A percentile compares a stretch with the other conserved stretches of the same genome.
Evolutionary conservation across 2,888 invertebrate species (phyloP).

Genomic region (Theodoxus fluviatilis): DNA sequence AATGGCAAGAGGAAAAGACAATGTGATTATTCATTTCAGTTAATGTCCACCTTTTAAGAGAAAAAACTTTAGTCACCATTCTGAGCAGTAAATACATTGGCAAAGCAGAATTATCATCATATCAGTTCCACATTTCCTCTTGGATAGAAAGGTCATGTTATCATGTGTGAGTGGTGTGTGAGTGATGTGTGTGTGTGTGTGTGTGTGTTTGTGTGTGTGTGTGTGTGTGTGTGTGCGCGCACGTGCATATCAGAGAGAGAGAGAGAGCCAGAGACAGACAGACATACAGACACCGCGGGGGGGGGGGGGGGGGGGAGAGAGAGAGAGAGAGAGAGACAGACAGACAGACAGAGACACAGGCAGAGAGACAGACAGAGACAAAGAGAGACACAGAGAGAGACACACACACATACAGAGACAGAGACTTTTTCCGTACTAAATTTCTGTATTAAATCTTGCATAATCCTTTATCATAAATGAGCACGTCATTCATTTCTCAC

Average conservation of each 20-base stretch:
- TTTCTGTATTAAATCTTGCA: too few relatives aligned
- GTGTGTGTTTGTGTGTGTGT: not conserved
- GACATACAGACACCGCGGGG: not conserved
- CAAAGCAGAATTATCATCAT: too few relatives aligned
- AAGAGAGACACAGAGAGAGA: not conserved
- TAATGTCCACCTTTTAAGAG: too few relatives aligned
- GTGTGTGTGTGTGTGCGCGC: not conserved
- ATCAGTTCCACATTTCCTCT: too few relatives aligned
- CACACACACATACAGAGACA: not conserved
- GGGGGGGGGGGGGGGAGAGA: not conserved
- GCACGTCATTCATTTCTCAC: not conserved
- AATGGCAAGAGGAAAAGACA: too few relatives aligned
- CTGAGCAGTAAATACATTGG: too few relatives aligned
- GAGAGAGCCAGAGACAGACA: not conserved
- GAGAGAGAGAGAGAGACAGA: not conserved
- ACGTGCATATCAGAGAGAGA: not conserved
- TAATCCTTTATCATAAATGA: not conserved
- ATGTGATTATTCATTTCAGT: too few relatives aligned
- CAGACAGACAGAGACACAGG: not conserved
- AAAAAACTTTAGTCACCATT: too few relatives aligned
- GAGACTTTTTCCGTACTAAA: not conserved
- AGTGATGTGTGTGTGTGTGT: constrained; percentile 19
- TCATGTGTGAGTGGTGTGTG: constrained; percentile 10
- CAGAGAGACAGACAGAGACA: not conserved
- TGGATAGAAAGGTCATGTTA: too few relatives aligned